Evolutionary conservation across 2,113 vertebrate genomes (phyloP).

Genomic region (Sula dactylatra): DNA sequence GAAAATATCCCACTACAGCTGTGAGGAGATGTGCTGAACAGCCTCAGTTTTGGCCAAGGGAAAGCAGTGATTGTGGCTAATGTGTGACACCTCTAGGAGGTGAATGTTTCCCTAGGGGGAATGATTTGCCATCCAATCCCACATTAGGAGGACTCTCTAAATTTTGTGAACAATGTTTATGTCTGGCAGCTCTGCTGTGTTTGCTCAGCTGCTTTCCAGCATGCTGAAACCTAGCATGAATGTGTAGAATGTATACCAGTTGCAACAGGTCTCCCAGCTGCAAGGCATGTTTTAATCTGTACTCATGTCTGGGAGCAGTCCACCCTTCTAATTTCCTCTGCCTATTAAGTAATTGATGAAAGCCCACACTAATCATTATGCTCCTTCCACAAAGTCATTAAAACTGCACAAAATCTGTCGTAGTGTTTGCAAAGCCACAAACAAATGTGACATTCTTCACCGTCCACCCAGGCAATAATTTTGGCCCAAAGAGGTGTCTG

Average conservation of each 20-base stretch:
- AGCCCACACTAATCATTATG: background rate
- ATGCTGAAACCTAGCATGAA: slow-evolving; percentile 12
- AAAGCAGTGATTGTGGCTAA: background rate
- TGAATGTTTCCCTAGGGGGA: background rate
- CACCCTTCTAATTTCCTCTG: slow-evolving; percentile 22
- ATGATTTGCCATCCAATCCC: background rate
- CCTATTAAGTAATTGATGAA: background rate
- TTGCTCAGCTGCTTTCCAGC: slow-evolving; percentile 43
- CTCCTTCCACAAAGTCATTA: background rate
- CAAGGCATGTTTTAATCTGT: slow-evolving; percentile 9
- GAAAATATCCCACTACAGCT: background rate
- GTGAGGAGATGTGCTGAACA: background rate
- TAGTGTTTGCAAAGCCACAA: background rate
- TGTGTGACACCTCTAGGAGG: background rate
- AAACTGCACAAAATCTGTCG: background rate
- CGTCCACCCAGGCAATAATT: background rate
- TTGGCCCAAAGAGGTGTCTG: background rate
- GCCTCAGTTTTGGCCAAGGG: background rate
- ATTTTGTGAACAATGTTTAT: background rate
- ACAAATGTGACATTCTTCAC: background rate
- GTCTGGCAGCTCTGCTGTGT: background rate
- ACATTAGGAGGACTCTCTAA: background rate
- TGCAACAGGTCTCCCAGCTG: background rate
- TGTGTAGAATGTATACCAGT: background rate
- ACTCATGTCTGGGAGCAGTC: background rate